Evolutionary conservation across 2,888 invertebrate species (phyloP).

Genomic region (Sialis fuliginosa): DNA sequence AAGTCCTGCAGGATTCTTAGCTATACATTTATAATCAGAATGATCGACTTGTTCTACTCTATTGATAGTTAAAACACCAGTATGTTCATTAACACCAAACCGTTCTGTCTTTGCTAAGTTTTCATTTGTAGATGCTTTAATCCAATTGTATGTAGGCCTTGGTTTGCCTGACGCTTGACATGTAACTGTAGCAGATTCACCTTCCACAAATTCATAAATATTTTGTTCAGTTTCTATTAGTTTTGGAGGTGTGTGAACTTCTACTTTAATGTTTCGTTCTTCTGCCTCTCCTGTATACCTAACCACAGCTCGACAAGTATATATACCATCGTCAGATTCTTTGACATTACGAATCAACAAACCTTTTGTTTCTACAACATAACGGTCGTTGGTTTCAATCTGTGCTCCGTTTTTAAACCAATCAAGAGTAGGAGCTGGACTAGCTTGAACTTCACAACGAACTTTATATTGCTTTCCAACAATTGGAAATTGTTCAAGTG

Average conservation of each 20-base stretch:
- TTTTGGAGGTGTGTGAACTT: conserved; percentile 59
- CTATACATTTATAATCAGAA: conserved; percentile 64
- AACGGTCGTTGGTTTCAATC: conserved; percentile 50
- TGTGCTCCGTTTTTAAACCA: conserved; percentile 66
- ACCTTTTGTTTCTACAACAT: conserved; percentile 57
- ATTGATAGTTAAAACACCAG: conserved; percentile 54
- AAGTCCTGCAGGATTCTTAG: conserved; percentile 60
- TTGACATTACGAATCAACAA: conserved; percentile 58
- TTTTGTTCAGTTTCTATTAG: conserved; percentile 47
- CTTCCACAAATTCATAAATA: conserved; percentile 36
- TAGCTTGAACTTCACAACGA: conserved; percentile 69
- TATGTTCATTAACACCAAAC: conserved; percentile 49
- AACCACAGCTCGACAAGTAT: conserved; percentile 76
- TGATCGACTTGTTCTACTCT: conserved; percentile 61
- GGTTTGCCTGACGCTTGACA: conserved; percentile 76
- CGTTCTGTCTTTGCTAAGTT: conserved; percentile 51
- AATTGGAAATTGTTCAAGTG: conserved; percentile 64
- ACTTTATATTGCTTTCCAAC: conserved; percentile 58
- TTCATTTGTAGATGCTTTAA: conserved; percentile 51
- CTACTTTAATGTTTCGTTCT: conserved; percentile 58
- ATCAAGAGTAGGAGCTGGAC: conserved; percentile 68
- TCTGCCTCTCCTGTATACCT: conserved; percentile 61
- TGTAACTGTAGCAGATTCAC: conserved; percentile 52
- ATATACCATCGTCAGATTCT: conserved; percentile 71
- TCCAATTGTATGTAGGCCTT: conserved; percentile 68